These are phyloP conservation scores for Conistra vaccinii DNA, from an alignment of 2,888 invertebrate species.

Conservation along the genomic window DNA sequence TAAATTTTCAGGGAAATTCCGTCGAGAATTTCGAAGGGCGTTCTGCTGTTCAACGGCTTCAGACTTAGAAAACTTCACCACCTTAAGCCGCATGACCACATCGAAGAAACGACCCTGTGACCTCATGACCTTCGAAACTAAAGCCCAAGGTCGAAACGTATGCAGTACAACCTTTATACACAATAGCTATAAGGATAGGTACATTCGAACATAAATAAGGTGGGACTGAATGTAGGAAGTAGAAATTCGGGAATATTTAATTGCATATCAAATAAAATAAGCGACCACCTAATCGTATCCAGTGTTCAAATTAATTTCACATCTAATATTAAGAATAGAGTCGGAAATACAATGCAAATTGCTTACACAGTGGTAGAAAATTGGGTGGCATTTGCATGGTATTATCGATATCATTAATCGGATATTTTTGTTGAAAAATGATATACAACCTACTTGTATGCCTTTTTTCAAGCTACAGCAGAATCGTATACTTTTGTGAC, in stretches of 20 bases:
- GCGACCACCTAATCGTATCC: not conserved
- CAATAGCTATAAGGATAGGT: conserved; percentile 65
- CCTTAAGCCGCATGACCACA: conserved; percentile 78
- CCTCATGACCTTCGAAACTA: conserved; percentile 61
- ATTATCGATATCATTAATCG: not conserved
- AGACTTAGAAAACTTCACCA: conserved; percentile 75
- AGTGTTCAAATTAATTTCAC: not conserved
- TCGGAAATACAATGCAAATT: not conserved
- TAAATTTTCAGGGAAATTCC: conserved; percentile 92
- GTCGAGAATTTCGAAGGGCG: conserved; percentile 92
- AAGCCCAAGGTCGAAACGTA: conserved; percentile 60
- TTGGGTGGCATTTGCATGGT: not conserved
- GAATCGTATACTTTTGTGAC: too few relatives aligned
- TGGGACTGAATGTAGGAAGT: not conserved
- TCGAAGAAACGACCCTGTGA: conserved; percentile 71
- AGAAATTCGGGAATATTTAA: conserved; percentile 1
- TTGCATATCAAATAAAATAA: conserved; percentile 18
- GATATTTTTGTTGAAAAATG: not conserved
- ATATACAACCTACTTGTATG: not conserved
- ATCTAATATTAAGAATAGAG: not conserved
- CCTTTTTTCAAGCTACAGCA: not conserved
- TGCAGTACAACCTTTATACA: conserved; percentile 73
- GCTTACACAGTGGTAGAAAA: not conserved
- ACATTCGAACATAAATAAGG: conserved; percentile 61
- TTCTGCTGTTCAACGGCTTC: conserved; percentile 79